These are phyloP conservation scores for Cyrtonyx montezumae DNA, from an alignment of 2,113 vertebrate genomes.

Conservation along the genomic window DNA sequence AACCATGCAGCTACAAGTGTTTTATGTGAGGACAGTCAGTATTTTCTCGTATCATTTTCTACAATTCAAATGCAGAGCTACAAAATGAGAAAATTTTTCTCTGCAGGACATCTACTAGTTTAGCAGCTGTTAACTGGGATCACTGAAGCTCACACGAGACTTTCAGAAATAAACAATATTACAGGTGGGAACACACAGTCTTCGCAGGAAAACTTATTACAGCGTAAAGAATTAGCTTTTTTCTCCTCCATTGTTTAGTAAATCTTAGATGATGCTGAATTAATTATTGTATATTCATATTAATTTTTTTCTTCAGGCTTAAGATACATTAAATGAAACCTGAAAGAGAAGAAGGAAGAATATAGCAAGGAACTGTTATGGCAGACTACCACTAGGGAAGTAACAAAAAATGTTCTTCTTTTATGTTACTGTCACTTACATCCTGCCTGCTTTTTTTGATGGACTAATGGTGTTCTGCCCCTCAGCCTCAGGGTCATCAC, in stretches of 20 bases:
- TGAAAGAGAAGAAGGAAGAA: neutral
- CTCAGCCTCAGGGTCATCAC: constrained; percentile 36
- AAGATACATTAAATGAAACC: neutral
- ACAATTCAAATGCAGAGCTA: neutral
- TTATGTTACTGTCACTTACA: constrained; percentile 49
- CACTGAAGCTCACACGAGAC: neutral
- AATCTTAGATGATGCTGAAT: neutral
- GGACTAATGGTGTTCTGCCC: constrained; percentile 38
- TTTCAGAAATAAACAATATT: neutral
- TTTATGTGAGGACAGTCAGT: neutral
- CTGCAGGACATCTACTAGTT: too few species aligned
- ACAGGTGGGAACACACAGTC: neutral
- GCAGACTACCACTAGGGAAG: constrained; percentile 13
- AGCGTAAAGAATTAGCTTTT: neutral
- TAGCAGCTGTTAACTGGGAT: neutral
- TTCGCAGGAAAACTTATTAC: constrained; percentile 6
- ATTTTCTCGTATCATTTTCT: neutral
- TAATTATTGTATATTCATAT: neutral
- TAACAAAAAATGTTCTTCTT: constrained; percentile 8
- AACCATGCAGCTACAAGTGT: neutral
- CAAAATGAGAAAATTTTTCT: neutral
- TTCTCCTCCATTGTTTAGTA: neutral
- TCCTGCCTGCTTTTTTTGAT: constrained; percentile 11
- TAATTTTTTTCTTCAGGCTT: neutral
- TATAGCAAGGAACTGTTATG: neutral